Percentiles rank a stretch among this genome's conserved stretches.
These are phyloP conservation scores for Poicephalus gulielmi DNA, from an alignment of 2,113 vertebrate genomes.

Conservation along the genomic window DNA sequence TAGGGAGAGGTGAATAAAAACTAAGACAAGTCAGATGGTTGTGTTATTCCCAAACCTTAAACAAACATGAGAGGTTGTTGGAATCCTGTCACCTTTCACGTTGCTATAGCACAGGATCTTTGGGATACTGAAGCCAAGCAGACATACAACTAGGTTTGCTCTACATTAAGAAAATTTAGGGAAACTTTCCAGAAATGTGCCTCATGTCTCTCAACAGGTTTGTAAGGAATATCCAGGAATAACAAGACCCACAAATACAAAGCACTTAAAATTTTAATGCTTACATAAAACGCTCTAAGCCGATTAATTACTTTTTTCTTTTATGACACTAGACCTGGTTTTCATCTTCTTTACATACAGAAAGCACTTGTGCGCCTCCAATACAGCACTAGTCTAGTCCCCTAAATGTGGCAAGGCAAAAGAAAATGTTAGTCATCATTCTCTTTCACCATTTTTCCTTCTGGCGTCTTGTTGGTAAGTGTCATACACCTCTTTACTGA, in stretches of 20 bases:
- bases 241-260: background rate
- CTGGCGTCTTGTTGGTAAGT: background rate
- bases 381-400: background rate
- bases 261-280: constrained; percentile 38
- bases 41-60: background rate
- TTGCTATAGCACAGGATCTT: background rate
- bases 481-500: background rate
- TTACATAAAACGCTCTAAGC: background rate
- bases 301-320: background rate
- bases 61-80: background rate
- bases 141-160: background rate
- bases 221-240: constrained; percentile 51
- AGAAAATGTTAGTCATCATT: background rate
- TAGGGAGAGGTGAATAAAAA: background rate
- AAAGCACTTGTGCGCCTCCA: background rate
- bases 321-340: background rate
- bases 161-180: background rate
- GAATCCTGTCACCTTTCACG: background rate
- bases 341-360: background rate
- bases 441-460: background rate
- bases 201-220: constrained; percentile 29
- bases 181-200: constrained; percentile 40
- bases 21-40: background rate
- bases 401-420: background rate
- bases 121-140: background rate